These are phyloP conservation scores for Rhinella marina DNA, from an alignment of 2,797 vertebrate genomes.

Conservation along the genomic window DNA sequence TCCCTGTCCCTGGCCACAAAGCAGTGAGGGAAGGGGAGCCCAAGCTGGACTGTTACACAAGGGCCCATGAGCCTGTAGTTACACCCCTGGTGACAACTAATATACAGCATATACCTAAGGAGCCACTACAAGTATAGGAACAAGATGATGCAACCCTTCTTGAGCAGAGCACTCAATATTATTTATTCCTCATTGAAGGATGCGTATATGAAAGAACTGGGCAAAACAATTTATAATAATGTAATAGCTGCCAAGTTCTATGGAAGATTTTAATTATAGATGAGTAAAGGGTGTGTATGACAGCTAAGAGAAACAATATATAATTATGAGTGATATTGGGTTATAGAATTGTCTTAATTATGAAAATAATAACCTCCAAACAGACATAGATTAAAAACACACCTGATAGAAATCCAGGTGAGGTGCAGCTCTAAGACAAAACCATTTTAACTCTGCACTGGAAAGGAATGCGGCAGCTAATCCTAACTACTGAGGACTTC, in stretches of 20 bases:
- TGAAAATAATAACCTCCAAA: neutral
- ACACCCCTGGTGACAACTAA: neutral
- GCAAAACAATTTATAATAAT: neutral
- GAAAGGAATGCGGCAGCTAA: neutral
- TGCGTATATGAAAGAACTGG: neutral
- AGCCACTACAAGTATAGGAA: neutral
- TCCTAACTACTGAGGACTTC: neutral
- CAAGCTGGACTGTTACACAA: no score
- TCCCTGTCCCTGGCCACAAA: no score
- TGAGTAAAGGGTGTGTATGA: constrained; percentile 14
- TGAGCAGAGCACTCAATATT: neutral
- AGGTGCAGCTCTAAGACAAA: neutral
- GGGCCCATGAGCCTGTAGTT: no score
- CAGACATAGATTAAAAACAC: neutral
- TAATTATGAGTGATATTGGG: constrained; percentile 29
- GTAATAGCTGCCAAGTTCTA: neutral
- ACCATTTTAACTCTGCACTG: neutral
- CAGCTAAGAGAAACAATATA: neutral
- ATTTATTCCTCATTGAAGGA: neutral
- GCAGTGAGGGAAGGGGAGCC: no score
- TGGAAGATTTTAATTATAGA: constrained; percentile 40
- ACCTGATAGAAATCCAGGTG: neutral
- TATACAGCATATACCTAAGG: no score
- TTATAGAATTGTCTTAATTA: constrained; percentile 20
- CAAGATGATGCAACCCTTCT: neutral